Evolutionary conservation across 2,113 vertebrate species (phyloP).

Genomic region (Dromas ardeola): DNA sequence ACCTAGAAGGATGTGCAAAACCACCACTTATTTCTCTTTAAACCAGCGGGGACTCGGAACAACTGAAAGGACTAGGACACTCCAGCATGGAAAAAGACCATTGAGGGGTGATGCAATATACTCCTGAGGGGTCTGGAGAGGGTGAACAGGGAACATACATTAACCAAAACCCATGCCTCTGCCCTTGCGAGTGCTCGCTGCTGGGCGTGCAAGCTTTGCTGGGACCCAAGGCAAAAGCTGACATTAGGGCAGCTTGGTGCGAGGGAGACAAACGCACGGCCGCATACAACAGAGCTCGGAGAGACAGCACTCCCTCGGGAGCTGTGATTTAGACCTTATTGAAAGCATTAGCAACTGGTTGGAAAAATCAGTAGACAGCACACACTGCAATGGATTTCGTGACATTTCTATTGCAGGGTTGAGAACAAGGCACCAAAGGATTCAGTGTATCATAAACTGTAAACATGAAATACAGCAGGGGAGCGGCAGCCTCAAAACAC

Average conservation of each 20-base stretch:
- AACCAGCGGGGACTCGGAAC: not conserved
- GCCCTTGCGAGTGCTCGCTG: not conserved
- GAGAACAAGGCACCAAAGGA: not conserved
- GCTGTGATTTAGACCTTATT: not conserved
- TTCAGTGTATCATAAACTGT: not conserved
- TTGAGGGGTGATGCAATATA: not conserved
- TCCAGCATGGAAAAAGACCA: not conserved
- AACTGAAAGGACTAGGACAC: not conserved
- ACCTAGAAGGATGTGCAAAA: not conserved
- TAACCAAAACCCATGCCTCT: not conserved
- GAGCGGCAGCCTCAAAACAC: conserved; percentile 29
- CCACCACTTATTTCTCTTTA: not conserved
- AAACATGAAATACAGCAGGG: conserved; percentile 48
- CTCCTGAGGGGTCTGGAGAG: not conserved
- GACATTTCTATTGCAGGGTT: conserved; percentile 15
- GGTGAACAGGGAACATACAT: not conserved
- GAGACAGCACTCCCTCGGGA: not conserved
- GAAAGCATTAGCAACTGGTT: conserved; percentile 1
- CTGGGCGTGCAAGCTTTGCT: not conserved
- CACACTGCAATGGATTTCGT: not conserved
- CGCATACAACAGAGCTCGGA: not conserved
- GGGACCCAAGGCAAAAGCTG: not conserved
- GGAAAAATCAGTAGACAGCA: not conserved
- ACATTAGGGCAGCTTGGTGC: not conserved
- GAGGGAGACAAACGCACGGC: not conserved